Conservation (phyloP, 2,797 vertebrate species). For the Karalla daura region DNA sequence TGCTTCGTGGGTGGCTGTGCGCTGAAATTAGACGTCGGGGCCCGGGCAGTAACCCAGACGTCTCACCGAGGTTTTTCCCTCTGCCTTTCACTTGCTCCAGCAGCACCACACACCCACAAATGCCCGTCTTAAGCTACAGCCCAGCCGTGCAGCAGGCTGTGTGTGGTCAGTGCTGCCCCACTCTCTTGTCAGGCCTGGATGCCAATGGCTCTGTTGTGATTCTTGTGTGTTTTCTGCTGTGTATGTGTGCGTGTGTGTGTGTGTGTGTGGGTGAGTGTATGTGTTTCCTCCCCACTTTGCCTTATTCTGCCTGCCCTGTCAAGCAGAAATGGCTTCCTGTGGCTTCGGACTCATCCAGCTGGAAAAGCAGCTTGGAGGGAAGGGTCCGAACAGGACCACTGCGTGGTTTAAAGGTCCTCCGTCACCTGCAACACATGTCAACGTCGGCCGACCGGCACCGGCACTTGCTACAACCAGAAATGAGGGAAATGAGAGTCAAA, state of each 20-base stretch:
- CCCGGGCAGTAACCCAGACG: constrained; percentile 46
- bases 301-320: constrained; percentile 54
- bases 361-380: constrained; percentile 57
- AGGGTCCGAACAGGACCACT: constrained; percentile 49
- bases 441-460: constrained; percentile 24
- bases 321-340: constrained; percentile 67
- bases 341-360: constrained; percentile 65
- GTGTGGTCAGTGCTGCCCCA: constrained; percentile 42
- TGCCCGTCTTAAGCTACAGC: constrained; percentile 11
- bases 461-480: constrained; percentile 10
- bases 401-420: constrained; percentile 37
- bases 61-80: constrained; percentile 13
- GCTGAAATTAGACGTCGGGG: constrained; percentile 29
- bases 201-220: constrained; percentile 32
- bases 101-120: constrained; percentile 10
- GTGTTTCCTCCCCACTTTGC: constrained; percentile 49
- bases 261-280: constrained; percentile 11
- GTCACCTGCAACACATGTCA: constrained; percentile 46
- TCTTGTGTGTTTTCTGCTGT: constrained; percentile 38
- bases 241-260: constrained; percentile 9
- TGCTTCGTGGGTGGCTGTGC: background rate
- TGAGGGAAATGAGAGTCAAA: constrained; percentile 6
- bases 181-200: constrained; percentile 26
- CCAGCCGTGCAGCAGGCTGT: constrained; percentile 6
- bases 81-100: constrained; percentile 23